Percentiles rank a stretch among this genome's conserved stretches.
Evolutionary conservation across 2,113 vertebrate species (phyloP).

Genomic region (Clarias gariepinus): DNA sequence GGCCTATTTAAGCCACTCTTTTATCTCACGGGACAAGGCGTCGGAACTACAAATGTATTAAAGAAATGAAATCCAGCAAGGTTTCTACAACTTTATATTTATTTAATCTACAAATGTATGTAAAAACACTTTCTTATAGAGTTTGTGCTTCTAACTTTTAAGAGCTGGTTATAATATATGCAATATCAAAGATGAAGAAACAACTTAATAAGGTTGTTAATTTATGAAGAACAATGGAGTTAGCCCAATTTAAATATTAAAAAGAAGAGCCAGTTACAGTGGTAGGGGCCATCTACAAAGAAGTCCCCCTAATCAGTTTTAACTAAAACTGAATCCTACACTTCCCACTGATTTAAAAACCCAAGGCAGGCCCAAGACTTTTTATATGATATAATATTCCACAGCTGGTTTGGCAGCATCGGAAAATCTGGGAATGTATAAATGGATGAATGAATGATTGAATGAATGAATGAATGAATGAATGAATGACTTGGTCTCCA

Average conservation of each 20-base stretch:
- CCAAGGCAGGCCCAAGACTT: background rate
- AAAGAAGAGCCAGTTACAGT: background rate
- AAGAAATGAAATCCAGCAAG: background rate
- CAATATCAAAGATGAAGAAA: background rate
- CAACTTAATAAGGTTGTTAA: background rate
- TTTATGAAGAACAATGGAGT: background rate
- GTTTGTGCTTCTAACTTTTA: background rate
- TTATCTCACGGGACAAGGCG: background rate
- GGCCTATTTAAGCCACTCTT: background rate
- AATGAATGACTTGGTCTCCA: background rate
- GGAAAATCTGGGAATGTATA: background rate
- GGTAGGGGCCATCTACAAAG: background rate
- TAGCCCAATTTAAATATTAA: background rate
- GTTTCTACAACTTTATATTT: background rate
- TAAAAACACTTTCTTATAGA: background rate
- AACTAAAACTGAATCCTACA: background rate
- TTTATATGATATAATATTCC: background rate
- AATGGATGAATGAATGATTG: background rate
- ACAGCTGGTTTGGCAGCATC: background rate
- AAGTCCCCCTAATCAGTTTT: background rate
- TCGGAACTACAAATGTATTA: background rate
- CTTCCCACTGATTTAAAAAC: background rate
- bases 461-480: too few relatives aligned
- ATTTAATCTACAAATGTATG: background rate
- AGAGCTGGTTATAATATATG: background rate